Evolutionary conservation across 1,140 invertebrate species (phyloP), one percentile per base, ranked within the genome.

Genomic region (Hylyphantes graminicola): DNA sequence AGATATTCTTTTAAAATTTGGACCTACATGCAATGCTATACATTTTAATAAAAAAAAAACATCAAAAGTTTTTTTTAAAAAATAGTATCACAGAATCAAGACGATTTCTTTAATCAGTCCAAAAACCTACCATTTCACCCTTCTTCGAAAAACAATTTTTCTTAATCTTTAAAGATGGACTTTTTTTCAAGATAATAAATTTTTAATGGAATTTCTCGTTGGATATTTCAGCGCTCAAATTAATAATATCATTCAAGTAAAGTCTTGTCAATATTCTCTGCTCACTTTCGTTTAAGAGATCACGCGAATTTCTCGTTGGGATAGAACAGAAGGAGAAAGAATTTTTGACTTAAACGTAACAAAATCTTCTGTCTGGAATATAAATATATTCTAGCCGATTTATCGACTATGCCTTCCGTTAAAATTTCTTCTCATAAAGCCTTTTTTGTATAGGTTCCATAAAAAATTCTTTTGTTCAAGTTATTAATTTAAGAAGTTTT

Each of bases 231-330:
- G 19, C n/a, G 13, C 19, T 3, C 9, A 57, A 79, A 68, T 68
- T 79, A 79, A 79, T 79, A 68, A 80, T 72, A 80, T 72, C 67
- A 61, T 80, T 72, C 64, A 80, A 55, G 79, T 50, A 59, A 63
- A 48, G 15, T 53, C 77, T 70, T 70, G 77, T 51, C 77, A 80
- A 80, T 59, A 70, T 7, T 53, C 17, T 54, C 15, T 65, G 15
- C 19, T 78, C 61, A 12, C 35, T 35, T 13, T 59, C 65, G n/a
- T 81, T 73, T 57, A 15, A 21, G 6, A n/a, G 12, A 80, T 80
- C 79, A 81, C 79, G 79, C 79, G 48, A 81, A 63, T 63, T 63
- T 54, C 57, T 81, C 79, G 65, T 81, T 81, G 68, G 13, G 79
- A 54, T 68, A 79, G 59, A 79, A 67, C 63, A 35, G 63, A 8